Evolutionary conservation across 2,113 vertebrate genomes (phyloP), one percentile per base, ranked within the genome.

Genomic region (Semnopithecus entellus): DNA sequence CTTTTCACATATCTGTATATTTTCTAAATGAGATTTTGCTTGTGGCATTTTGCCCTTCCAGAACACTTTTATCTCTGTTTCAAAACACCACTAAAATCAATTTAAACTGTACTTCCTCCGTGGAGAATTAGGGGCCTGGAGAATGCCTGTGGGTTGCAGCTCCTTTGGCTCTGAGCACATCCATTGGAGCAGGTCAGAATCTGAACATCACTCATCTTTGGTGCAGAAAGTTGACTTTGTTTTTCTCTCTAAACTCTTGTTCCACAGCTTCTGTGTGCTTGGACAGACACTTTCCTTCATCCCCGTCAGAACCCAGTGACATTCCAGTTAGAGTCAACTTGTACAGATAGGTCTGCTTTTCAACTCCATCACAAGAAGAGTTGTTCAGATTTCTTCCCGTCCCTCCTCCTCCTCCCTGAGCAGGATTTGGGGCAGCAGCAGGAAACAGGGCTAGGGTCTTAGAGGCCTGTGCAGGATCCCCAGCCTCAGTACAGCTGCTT

Each of bases 21-120:
- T 75, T 95, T 61, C 50, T 93, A 59, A 25, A 23, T 55, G 45
- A 32, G 13, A 30, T 55, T 92, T 38, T 79, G 57, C 76, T 76
- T 76, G 32, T 2, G 35, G 38, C 2, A 16, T 38, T 35, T 57
- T 4, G 22, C 20, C 17, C 68, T 50, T 50, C 3, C 0, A 17
- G 78, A 43, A 70, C 13, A 66, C 13, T 14, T 75, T 66, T 11
- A 38, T 30, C 82, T 84, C 8, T 64, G 27, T n/a, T 91, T 78
- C 52, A 78, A 84, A 79, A 68, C 76, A 30, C 18, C 3, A 11
- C 7, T 64, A 45, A 73, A 38, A 82, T 73, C 43, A 11, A 35
- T 38, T 48, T 38, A 22, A 6, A 18, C 8, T 32, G 50, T 1
- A 5, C 4, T 5, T 50, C 3, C n/a, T 68, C 68, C 0, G 0